A percentile compares a stretch with the other conserved stretches of the same genome.
Conservation (phyloP, 2,888 invertebrate species). For the Metopia argyrocephala region DNA sequence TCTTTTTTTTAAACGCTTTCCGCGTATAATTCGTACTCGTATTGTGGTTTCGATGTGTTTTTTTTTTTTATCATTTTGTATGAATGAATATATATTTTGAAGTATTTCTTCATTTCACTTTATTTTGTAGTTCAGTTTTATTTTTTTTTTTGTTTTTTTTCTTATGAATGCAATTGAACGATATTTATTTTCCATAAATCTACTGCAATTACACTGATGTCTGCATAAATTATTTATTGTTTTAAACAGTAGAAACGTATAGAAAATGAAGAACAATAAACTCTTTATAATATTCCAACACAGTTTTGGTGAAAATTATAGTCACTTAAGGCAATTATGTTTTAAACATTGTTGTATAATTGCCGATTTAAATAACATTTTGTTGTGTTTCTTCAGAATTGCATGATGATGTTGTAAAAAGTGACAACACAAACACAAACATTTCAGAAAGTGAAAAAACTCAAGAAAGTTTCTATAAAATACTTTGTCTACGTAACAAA, state of each 20-base stretch:
- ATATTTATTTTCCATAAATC: constrained; percentile 35
- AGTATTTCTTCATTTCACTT: constrained; percentile 31
- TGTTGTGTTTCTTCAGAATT: constrained; percentile 35
- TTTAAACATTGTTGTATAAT: background rate
- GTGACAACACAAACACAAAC: no score
- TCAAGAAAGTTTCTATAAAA: no score
- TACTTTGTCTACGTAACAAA: no score
- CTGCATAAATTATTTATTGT: constrained; percentile 46
- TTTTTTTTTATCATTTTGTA: background rate
- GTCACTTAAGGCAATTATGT: background rate
- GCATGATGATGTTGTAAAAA: constrained; percentile 34
- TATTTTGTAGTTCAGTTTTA: background rate
- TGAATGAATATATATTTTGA: constrained; percentile 12
- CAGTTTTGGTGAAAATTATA: background rate
- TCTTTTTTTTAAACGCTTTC: background rate
- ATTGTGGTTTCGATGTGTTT: background rate
- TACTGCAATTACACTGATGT: constrained; percentile 51
- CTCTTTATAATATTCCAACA: constrained; percentile 5
- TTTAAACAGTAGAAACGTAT: no score
- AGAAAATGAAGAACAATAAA: background rate
- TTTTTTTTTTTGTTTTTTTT: background rate
- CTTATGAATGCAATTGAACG: constrained; percentile 36
- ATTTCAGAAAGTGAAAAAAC: no score
- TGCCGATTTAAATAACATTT: background rate
- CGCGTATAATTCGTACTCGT: background rate